Evolutionary conservation across 2,888 invertebrate genomes (phyloP).

Genomic region (Augiades crinisus): DNA sequence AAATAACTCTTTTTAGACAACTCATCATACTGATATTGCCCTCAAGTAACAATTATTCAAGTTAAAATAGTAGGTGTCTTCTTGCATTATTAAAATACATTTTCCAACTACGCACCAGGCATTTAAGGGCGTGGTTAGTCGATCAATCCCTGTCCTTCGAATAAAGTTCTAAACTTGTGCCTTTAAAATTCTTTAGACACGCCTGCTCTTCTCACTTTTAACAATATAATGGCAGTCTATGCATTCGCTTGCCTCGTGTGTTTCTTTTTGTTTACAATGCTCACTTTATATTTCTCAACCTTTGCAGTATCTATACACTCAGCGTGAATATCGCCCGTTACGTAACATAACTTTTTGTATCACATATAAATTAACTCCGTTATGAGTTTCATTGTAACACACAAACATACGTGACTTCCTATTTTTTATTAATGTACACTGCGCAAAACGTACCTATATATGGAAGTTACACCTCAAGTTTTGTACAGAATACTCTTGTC

Average conservation of each 20-base stretch:
- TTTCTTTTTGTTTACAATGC: not conserved
- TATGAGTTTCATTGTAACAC: conserved; percentile 8
- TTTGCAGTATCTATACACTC: not conserved
- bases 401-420: conserved; percentile 5
- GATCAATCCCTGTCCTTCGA: conserved; percentile 36
- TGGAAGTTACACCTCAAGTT: not conserved
- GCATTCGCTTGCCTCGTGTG: not conserved
- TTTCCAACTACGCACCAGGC: conserved; percentile 2
- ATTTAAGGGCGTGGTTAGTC: conserved; percentile 34
- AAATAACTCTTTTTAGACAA: conserved; percentile 5
- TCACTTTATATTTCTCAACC: conserved; percentile 1
- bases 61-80: not conserved
- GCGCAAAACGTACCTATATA: not conserved
- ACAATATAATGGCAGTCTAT: conserved; percentile 23
- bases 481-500: not conserved
- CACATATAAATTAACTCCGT: conserved; percentile 1
- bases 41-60: conserved; percentile 12
- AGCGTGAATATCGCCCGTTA: conserved; percentile 1
- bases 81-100: conserved; percentile 15
- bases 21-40: conserved; percentile 14
- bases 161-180: conserved; percentile 35
- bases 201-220: conserved; percentile 32
- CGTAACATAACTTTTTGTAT: conserved; percentile 3
- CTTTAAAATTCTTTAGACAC: conserved; percentile 36
- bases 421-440: not conserved